Conservation (phyloP, 92 coral and sea anemone genomes). For the Porites lobata region DNA sequence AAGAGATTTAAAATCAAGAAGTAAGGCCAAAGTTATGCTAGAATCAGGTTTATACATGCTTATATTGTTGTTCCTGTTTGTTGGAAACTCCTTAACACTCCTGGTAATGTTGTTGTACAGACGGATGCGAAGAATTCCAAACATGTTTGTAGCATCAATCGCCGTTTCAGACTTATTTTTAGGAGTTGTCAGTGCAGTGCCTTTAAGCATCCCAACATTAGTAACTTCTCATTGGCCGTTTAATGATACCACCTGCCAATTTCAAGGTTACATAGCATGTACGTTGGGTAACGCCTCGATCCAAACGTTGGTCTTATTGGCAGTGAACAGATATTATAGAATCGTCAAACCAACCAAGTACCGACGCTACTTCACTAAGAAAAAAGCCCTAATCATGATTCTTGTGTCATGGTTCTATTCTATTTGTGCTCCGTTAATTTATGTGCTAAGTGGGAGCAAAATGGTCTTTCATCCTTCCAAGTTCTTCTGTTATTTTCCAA, state of each 20-base stretch:
- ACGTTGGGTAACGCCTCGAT: constrained; percentile 59
- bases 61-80: constrained; percentile 43
- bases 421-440: too few relatives aligned
- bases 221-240: constrained; percentile 71
- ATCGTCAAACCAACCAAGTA: too few relatives aligned
- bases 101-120: constrained; percentile 43
- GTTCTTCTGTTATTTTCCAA: too few relatives aligned
- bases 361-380: too few relatives aligned
- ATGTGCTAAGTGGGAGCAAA: too few relatives aligned
- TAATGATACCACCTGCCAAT: constrained; percentile 44
- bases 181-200: constrained; percentile 40
- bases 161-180: constrained; percentile 72
- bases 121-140: constrained; percentile 51
- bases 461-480: too few relatives aligned
- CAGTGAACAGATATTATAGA: too few relatives aligned
- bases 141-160: constrained; percentile 61
- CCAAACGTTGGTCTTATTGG: constrained; percentile 57
- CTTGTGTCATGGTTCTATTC: too few relatives aligned
- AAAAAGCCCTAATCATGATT: too few relatives aligned
- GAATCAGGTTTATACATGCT: constrained; percentile 46
- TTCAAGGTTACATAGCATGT: constrained; percentile 12
- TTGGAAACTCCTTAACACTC: constrained; percentile 66
- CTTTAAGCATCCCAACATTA: constrained; percentile 43
- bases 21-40: constrained; percentile 32
- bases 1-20: constrained; percentile 49